phyloP scores from a whole-genome alignment of 2,113 vertebrate species.

The Tupaia tana region DNA sequence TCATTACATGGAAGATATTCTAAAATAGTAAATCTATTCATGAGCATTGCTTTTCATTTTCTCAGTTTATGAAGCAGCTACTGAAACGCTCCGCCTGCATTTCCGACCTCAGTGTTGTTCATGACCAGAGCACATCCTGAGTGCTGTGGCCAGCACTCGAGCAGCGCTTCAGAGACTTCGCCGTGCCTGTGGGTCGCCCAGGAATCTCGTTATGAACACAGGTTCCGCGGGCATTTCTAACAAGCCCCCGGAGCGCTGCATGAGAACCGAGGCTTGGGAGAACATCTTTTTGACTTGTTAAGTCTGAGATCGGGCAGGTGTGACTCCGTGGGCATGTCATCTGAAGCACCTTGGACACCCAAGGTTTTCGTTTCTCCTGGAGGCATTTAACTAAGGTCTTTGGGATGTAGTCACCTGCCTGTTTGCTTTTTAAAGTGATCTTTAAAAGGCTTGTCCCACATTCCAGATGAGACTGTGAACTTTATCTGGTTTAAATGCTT shows the following conservation, averaged over 20 bases:
- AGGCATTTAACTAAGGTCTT: neutral
- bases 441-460: neutral
- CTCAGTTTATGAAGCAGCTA: neutral
- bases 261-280: neutral
- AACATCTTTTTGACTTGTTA: neutral
- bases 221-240: neutral
- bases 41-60: no score
- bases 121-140: neutral
- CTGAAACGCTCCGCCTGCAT: neutral
- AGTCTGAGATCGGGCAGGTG: neutral
- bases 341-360: neutral
- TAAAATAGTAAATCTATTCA: neutral
- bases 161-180: neutral
- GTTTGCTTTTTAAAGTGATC: neutral
- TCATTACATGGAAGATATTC: neutral
- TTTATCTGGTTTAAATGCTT: neutral
- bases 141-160: neutral
- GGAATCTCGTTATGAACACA: neutral
- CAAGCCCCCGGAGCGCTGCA: neutral
- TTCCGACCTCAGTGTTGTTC: neutral
- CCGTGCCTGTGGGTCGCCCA: fast-evolving
- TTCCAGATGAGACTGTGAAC: neutral
- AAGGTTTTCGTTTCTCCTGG: no score
- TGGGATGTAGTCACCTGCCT: fast-evolving
- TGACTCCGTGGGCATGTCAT: neutral